Base-by-base conservation (phyloP, 2,888 invertebrate species). In the Anthophora plumipes region DNA sequence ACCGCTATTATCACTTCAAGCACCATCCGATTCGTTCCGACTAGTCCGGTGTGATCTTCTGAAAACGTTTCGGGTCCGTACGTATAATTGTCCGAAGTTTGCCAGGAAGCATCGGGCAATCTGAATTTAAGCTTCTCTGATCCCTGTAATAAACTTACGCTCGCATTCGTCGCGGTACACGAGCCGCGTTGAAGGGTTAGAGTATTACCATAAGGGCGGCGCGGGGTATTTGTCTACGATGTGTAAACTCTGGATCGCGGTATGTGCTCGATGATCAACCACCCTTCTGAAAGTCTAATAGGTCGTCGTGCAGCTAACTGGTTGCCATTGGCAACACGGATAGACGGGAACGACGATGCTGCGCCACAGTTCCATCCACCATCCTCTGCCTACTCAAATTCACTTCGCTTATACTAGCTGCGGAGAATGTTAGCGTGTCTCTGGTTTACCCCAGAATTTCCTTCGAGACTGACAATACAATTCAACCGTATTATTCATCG, bases 241-340 rank as follows among this genome's bases (percentile, higher is more conserved):
- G 88, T 89, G 87, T 89, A 91, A 90, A 90, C 89, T 90, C 81
- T 80, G 88, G 82, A 90, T 90, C 83, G 83, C 70, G 82, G 86
- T 90, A 88, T 88, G 85, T 87, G 89, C 87, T 83, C 84, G 88
- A 89, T 90, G 91, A 90, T 90, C 89, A 88, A 84, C 83, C 88
- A 79, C 85, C 87, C 86, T 88, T 89, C 85, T 89, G 87, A 89
- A 90, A 90, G 85, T 90, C 89, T 89, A 89, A 89, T 90, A 88
- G 89, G 80, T 87, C 85, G 73, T 69, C 82, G 80, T 72, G 81
- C 84, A 84, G 63, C 84, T 83, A 80, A 72, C 78, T 74, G 85
- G 90, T 90, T 90, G 89, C 90, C 83, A 85, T 66, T 84, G 90
- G 89, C 89, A 89, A 90, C 90, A n/a, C 72, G 84, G 79, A 72